A percentile compares a stretch with the other conserved stretches of the same genome.
Conservation (phyloP, 2,113 vertebrate genomes). For the Tachuris rubrigastra region DNA sequence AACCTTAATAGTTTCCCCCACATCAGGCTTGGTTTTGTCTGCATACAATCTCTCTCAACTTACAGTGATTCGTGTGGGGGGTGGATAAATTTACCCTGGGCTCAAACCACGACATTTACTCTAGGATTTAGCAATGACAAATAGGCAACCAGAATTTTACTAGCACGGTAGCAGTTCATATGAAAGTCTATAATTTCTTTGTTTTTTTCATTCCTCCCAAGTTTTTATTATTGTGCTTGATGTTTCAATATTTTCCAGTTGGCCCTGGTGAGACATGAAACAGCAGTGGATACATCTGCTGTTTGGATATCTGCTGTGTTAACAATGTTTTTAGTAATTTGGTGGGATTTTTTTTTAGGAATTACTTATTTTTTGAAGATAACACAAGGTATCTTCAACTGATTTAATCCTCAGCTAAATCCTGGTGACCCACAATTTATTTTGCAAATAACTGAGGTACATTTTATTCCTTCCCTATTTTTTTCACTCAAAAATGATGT, state of each 20-base stretch:
- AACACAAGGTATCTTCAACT: not conserved
- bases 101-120: too few relatives aligned
- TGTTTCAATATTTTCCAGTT: not conserved
- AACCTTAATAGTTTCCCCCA: too few relatives aligned
- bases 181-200: not conserved
- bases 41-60: too few relatives aligned
- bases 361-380: not conserved
- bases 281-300: not conserved
- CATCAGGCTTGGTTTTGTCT: too few relatives aligned
- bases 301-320: not conserved
- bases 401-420: not conserved
- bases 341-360: fast-evolving
- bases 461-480: not conserved
- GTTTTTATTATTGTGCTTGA: not conserved
- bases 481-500: not conserved
- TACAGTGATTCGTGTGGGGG: too few relatives aligned
- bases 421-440: not conserved
- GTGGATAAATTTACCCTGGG: too few relatives aligned
- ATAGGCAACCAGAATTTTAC: not conserved
- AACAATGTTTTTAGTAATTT: not conserved
- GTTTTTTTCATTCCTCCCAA: not conserved
- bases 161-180: not conserved
- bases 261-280: not conserved
- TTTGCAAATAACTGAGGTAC: not conserved
- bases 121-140: not conserved